A percentile compares a stretch with the other conserved stretches of the same genome.
These are phyloP conservation scores for Halcyon chelicuti DNA, from an alignment of 2,797 vertebrate genomes.

Conservation along the genomic window DNA sequence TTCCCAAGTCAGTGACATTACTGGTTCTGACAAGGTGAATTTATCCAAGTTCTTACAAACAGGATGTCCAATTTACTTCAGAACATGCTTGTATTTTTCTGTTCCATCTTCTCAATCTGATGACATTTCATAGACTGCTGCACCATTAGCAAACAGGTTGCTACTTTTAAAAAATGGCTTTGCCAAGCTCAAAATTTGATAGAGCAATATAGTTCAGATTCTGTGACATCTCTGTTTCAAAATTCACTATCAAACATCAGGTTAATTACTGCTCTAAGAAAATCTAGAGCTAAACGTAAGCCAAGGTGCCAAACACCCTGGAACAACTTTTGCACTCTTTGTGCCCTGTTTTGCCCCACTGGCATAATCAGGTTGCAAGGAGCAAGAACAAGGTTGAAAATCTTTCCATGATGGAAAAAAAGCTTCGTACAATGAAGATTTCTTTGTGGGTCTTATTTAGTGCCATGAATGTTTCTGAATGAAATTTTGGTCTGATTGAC, in stretches of 20 bases:
- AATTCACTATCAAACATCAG: background rate
- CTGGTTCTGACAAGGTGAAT: background rate
- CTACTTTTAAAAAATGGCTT: background rate
- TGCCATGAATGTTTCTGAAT: background rate
- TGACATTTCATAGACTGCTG: background rate
- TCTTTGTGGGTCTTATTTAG: background rate
- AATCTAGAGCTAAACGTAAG: background rate
- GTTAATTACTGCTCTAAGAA: background rate
- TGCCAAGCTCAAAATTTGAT: background rate
- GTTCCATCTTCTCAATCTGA: background rate
- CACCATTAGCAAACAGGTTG: conserved; percentile 9
- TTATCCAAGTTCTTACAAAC: conserved; percentile 17
- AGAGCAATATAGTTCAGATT: background rate
- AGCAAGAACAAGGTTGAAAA: background rate
- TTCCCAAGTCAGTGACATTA: background rate
- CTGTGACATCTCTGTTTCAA: background rate
- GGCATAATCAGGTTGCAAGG: background rate
- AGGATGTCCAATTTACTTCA: background rate
- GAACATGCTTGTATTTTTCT: background rate
- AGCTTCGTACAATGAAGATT: background rate
- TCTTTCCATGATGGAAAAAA: background rate
- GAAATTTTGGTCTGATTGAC: background rate
- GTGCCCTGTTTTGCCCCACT: background rate
- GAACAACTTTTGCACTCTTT: background rate
- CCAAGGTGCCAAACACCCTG: background rate